phyloP scores from a whole-genome alignment of 2,113 vertebrate species.

The Amphilophus citrinellus region DNA sequence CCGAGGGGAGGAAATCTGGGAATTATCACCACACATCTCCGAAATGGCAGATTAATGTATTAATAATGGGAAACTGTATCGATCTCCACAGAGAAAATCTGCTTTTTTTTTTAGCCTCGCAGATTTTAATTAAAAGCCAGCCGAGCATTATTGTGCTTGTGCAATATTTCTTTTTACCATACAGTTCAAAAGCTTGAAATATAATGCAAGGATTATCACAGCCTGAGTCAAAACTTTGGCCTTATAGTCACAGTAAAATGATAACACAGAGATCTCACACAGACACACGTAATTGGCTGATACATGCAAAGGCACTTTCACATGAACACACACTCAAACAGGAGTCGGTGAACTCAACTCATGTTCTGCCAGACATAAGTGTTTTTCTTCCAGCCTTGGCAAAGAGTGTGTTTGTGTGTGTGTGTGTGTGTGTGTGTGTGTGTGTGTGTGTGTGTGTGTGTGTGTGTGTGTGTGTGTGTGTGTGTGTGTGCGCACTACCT shows the following conservation, averaged over 20 bases:
- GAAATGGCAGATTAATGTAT: slow-evolving; percentile 28
- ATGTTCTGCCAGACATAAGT: background rate
- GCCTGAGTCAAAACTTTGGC: background rate
- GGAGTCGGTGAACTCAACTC: background rate
- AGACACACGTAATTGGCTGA: background rate
- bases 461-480: background rate
- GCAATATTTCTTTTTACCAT: background rate
- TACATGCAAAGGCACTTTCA: background rate
- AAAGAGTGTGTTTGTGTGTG: background rate
- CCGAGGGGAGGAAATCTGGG: background rate
- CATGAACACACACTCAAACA: background rate
- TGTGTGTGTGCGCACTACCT: background rate
- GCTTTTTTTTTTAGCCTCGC: background rate
- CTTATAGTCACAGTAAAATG: background rate
- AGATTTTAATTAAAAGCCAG: slow-evolving; percentile 39
- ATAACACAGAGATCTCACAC: background rate
- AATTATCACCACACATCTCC: slow-evolving; percentile 33
- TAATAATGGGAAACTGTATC: slow-evolving; percentile 38
- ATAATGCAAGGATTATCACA: background rate
- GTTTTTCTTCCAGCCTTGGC: background rate
- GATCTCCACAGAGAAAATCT: slow-evolving; percentile 30
- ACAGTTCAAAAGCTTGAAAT: background rate
- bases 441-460: background rate
- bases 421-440: background rate
- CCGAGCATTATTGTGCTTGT: background rate